A percentile compares a stretch with the other conserved stretches of the same genome.
phyloP scores from a whole-genome alignment of 2,113 vertebrate species.

The Mugil cephalus region DNA sequence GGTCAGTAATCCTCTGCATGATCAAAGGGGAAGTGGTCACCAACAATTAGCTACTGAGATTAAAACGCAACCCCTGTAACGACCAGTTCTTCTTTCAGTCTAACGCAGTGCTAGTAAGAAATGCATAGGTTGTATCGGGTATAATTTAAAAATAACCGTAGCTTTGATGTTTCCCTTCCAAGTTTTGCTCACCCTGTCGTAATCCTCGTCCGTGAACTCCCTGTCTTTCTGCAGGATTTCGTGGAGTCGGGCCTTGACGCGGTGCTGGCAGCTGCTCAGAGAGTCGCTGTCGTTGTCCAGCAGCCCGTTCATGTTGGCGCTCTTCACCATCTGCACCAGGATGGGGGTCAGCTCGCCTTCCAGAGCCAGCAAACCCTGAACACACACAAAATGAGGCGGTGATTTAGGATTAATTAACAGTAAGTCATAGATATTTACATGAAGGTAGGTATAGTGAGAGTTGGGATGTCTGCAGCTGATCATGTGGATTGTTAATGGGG shows the following conservation, averaged over 20 bases:
- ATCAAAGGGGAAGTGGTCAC: slow-evolving; percentile 26
- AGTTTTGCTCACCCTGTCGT: slow-evolving; percentile 86
- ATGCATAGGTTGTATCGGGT: too few relatives aligned
- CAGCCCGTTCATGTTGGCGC: slow-evolving; percentile 99
- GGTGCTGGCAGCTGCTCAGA: slow-evolving; percentile 94
- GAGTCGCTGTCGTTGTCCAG: slow-evolving; percentile 97
- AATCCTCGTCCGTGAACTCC: slow-evolving; percentile 91
- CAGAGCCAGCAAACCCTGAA: slow-evolving; percentile 95
- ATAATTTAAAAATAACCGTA: too few relatives aligned
- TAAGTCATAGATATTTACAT: too few relatives aligned
- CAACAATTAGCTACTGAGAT: background rate
- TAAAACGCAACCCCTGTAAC: background rate
- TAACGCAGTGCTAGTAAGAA: too few relatives aligned
- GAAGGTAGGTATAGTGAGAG: too few relatives aligned
- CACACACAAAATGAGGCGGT: slow-evolving; percentile 2
- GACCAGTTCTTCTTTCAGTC: too few relatives aligned
- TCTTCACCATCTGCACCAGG: slow-evolving; percentile 99
- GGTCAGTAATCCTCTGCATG: slow-evolving; percentile 15
- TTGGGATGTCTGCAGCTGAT: too few relatives aligned
- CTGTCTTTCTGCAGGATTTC: slow-evolving; percentile 96
- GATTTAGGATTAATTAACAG: background rate
- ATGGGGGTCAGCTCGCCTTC: slow-evolving; percentile 98
- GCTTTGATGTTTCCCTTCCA: too few relatives aligned
- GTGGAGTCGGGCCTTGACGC: slow-evolving; percentile 93
- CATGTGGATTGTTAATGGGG: too few relatives aligned